These are phyloP conservation scores for Ennomos quercinarius DNA, from an alignment of 2,888 invertebrate species.

Conservation along the genomic window DNA sequence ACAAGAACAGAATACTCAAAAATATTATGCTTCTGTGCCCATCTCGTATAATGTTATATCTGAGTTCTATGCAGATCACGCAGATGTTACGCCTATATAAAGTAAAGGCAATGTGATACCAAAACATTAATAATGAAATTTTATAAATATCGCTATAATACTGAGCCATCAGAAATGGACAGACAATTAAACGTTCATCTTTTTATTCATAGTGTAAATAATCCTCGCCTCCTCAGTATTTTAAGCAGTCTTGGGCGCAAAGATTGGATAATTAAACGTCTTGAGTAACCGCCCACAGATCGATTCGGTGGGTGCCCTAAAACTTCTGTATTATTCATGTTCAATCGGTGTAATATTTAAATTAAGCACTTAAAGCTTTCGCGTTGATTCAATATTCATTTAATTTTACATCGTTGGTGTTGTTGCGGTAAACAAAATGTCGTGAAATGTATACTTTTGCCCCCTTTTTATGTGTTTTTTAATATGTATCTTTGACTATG, in stretches of 20 bases:
- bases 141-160: neutral
- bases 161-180: constrained; percentile 13
- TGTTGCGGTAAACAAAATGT: constrained; percentile 2
- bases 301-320: constrained; percentile 49
- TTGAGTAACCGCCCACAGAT: constrained; percentile 44
- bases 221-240: constrained; percentile 14
- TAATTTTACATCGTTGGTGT: constrained; percentile 47
- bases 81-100: too few species aligned
- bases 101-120: too few species aligned
- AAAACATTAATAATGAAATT: too few species aligned
- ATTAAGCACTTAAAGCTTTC: constrained; percentile 61
- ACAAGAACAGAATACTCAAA: too few species aligned
- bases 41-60: too few species aligned
- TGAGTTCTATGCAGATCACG: too few species aligned
- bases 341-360: constrained; percentile 62
- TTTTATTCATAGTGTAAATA: constrained; percentile 20
- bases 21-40: too few species aligned
- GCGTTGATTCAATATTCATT: constrained; percentile 60
- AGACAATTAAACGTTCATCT: constrained; percentile 15
- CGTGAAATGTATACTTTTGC: constrained; percentile 11
- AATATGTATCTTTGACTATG: too few species aligned
- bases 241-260: constrained; percentile 18
- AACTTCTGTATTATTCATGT: constrained; percentile 67
- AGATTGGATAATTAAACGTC: constrained; percentile 48
- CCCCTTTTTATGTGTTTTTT: too few species aligned